phyloP scores from a whole-genome alignment of 2,888 invertebrate species.

The Nysson spinosus region DNA sequence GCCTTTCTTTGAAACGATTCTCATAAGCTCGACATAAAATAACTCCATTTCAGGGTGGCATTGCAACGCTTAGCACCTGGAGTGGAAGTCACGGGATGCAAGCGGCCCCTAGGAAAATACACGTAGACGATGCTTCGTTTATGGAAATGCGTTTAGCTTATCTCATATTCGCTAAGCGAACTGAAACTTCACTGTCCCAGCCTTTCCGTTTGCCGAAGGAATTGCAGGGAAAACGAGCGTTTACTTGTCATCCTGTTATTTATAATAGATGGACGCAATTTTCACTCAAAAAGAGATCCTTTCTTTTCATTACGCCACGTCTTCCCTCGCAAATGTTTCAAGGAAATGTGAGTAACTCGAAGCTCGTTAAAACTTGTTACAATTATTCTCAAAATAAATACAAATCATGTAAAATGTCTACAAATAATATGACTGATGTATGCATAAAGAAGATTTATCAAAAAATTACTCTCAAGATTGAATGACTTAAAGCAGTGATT shows the following conservation, averaged over 20 bases:
- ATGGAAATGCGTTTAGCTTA: slow-evolving; percentile 58
- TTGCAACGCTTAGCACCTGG: slow-evolving; percentile 56
- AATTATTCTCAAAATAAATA: no score
- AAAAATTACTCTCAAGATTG: no score
- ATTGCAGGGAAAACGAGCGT: slow-evolving; percentile 15
- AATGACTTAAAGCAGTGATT: no score
- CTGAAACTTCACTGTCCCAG: slow-evolving; percentile 42
- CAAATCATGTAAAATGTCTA: no score
- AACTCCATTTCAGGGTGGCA: slow-evolving; percentile 60
- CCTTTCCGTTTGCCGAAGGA: slow-evolving; percentile 13
- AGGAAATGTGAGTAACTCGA: no score
- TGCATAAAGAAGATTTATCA: no score
- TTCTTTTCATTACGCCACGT: slow-evolving; percentile 5
- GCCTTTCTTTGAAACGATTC: slow-evolving; percentile 49
- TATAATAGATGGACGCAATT: slow-evolving; percentile 19
- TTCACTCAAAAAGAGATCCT: slow-evolving; percentile 18
- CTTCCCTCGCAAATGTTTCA: not conserved
- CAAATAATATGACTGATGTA: no score
- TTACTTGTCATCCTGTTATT: slow-evolving; percentile 17
- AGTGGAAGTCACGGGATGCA: slow-evolving; percentile 57
- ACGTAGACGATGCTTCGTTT: slow-evolving; percentile 48
- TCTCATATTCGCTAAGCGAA: slow-evolving; percentile 53
- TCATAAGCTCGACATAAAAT: slow-evolving; percentile 59
- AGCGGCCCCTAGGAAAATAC: slow-evolving; percentile 44
- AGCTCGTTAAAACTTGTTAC: no score